Base-by-base conservation (phyloP, 1,140 invertebrate species). In the Druon quercuslanigerum region DNA sequence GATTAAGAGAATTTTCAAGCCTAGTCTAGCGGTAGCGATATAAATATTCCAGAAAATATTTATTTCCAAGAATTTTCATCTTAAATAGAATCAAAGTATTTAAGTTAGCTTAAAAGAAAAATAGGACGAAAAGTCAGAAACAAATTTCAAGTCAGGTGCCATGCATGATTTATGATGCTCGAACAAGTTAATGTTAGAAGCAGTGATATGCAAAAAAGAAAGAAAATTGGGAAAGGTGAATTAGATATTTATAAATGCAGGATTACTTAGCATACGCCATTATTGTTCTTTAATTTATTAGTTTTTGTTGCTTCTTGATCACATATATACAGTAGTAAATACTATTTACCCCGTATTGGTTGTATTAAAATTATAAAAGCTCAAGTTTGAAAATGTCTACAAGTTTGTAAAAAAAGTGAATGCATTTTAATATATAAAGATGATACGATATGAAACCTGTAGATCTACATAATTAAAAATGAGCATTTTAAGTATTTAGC, bases 1-100 rank as follows among this genome's bases (percentile, higher is more conserved):
- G 3, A 1, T 25, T 25, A 25, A 25, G 60, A 51, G 17, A 75
- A 75, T 50, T 75, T 71, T 78, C 57, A 79, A 80, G 77, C 75
- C 19, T 79, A 80, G 56, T 72, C 73, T 71, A 74, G 76, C 25
- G 25, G 25, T 79, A 80, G 77, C 73, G 76, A 80, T 79, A 71
- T 54, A 51, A 70, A 51, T 54, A 14, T 20, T 66, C n/a, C 20
- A 70, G 57, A 25, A 25, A 54, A 50, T 46, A 50, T 40, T 40
- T n/a, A 71, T 33, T 82, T 60, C 71, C 50, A 9, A 56, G 71
- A n/a, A 76, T 80, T 81, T 72, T 25, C 71, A 75, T 73, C 70
- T 70, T 79, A 82, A 14, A 77, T 79, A 81, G 19, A 54, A 74
- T 66, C 25, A 25, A 25, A 25, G 25, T 46, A 66, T 33, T 66